Base-by-base conservation (phyloP, 2,888 invertebrate species). In the Dermolepida albohirtum region DNA sequence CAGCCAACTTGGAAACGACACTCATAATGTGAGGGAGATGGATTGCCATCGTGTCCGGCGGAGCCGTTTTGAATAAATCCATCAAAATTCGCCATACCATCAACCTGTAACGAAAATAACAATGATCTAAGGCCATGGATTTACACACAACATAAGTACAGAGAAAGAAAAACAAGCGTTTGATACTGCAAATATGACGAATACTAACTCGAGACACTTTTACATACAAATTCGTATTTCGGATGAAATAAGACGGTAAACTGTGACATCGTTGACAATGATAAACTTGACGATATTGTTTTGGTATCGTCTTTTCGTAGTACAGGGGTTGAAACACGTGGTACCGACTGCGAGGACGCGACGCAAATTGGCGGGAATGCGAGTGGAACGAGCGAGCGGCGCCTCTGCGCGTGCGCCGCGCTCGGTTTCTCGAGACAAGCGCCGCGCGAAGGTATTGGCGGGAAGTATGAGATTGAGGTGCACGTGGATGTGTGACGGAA, bases 11-110 rank as follows among this genome's bases (percentile, higher is more conserved):
- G 55, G 80, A 77, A 74, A 87, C 81, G 43, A 85, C 81, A 68
- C 83, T 81, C 78, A 88, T 83, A 12, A 88, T 85, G 34, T 81
- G 80, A 55, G 82, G 81, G 52, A 85, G 79, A 66, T 85, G 85
- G 49, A 81, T 75, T 5, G 80, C 76, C 63, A 82, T 76, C 55
- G 78, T 74, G 16, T 83, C 83, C 29, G 78, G 71, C n/a, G 81
- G 77, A 17, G 85, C 85, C 41, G 81, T 82, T 69, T 85, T 83
- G 74, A 88, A 85, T 64, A 88, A 84, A 71, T 88, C 88, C 78
- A 88, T 80, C 67, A 90, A 80, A 70, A 87, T 83, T 69, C 86
- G 82, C 1, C 88, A 87, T 65, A 88, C 87, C 83, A 86, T 83
- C 81, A 88, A 87, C 74, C 90, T 90, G 85, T 39, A 87, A 86